A percentile compares a stretch with the other conserved stretches of the same genome.
phyloP scores from a whole-genome alignment of 2,797 vertebrate species.

The Carduelis carduelis region DNA sequence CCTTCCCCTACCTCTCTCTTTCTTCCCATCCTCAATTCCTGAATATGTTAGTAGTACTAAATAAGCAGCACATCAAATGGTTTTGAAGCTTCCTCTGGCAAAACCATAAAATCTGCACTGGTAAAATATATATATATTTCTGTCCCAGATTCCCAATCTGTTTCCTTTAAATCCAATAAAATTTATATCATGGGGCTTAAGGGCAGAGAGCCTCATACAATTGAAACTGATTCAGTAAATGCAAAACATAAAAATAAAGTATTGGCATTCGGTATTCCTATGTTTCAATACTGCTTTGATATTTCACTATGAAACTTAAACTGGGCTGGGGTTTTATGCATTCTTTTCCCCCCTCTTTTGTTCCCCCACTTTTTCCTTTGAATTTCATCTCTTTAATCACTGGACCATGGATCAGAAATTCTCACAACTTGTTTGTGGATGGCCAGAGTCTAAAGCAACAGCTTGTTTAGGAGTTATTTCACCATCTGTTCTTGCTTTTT shows the following conservation, averaged over 20 bases:
- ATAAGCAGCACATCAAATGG: conserved; percentile 47
- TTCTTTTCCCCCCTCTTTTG: conserved; percentile 70
- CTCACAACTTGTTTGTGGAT: conserved; percentile 63
- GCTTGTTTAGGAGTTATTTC: conserved; percentile 34
- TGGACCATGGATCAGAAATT: conserved; percentile 71
- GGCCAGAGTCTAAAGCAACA: conserved; percentile 36
- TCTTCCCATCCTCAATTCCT: not conserved
- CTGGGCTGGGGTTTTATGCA: conserved; percentile 76
- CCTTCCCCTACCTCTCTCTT: not conserved
- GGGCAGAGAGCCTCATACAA: conserved; percentile 59
- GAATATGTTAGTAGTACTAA: not conserved
- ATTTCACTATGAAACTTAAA: conserved; percentile 77
- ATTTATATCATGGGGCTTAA: conserved; percentile 56
- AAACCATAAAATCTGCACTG: conserved; percentile 40
- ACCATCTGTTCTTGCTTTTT: conserved; percentile 73
- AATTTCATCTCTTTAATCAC: conserved; percentile 77
- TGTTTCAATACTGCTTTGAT: conserved; percentile 80
- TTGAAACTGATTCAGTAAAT: conserved; percentile 72
- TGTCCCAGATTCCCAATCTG: conserved; percentile 71
- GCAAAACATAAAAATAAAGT: conserved; percentile 73
- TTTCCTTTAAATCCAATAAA: conserved; percentile 75
- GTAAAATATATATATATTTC: conserved; percentile 35
- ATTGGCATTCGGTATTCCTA: conserved; percentile 76
- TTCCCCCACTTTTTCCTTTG: conserved; percentile 65
- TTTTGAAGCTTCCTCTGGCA: conserved; percentile 33